Percentiles rank a stretch among this genome's conserved stretches.
These are phyloP conservation scores for Protodeltote pygarga DNA, from an alignment of 2,888 invertebrate genomes.

Conservation along the genomic window DNA sequence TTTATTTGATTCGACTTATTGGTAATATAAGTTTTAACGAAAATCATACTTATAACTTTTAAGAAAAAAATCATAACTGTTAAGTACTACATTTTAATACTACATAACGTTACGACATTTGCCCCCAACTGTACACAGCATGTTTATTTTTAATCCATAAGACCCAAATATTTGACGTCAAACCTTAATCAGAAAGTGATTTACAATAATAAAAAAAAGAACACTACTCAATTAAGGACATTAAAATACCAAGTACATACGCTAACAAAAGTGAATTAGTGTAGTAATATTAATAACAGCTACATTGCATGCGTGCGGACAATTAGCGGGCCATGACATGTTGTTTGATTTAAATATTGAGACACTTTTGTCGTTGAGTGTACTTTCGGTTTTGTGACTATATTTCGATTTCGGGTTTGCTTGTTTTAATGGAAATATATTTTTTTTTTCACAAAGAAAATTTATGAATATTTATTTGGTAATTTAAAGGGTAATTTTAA, in stretches of 20 bases:
- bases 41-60: too few species aligned
- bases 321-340: slow-evolving; percentile 54
- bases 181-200: slow-evolving; percentile 49
- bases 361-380: slow-evolving; percentile 16
- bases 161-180: slow-evolving; percentile 26
- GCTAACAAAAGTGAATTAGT: slow-evolving; percentile 42
- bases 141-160: too few species aligned
- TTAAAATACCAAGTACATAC: slow-evolving; percentile 47
- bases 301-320: slow-evolving; percentile 54
- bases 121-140: too few species aligned
- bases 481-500: too few species aligned
- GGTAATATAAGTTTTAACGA: too few species aligned
- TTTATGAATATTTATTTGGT: too few species aligned
- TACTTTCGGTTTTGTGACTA: slow-evolving; percentile 6
- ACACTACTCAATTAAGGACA: slow-evolving; percentile 44
- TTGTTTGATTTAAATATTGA: slow-evolving; percentile 51
- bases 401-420: not conserved
- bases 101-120: too few species aligned
- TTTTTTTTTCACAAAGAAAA: too few species aligned
- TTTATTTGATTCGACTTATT: too few species aligned
- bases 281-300: slow-evolving; percentile 56
- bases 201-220: slow-evolving; percentile 39
- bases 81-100: too few species aligned
- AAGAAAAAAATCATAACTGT: too few species aligned
- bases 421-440: too few species aligned